Base-by-base conservation (phyloP, 2,797 vertebrate genomes). In the Hozukius guyotensis region DNA sequence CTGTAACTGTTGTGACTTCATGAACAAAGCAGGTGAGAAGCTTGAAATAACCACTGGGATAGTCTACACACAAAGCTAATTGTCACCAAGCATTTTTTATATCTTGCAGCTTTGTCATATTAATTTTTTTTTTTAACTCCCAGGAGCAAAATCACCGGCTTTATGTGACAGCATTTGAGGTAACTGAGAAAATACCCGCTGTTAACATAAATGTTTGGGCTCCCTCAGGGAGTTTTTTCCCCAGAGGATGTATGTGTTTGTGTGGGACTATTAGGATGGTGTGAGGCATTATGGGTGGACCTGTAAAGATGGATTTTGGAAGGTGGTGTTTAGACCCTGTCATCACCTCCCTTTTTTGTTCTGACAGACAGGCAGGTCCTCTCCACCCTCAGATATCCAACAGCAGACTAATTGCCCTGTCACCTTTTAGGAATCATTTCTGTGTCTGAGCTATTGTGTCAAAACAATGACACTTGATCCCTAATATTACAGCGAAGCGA, bases 391-490 rank as follows among this genome's bases (percentile, higher is more conserved):
- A 82, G 64, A 91, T 79, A 91, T 87, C 83, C 81, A 93, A 86
- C 89, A 87, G 85, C 81, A 83, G 88, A 91, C 91, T 94, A 94
- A 94, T 94, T 95, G 92, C 91, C 83, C 89, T 89, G 93, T 94
- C 93, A 94, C 91, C 92, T 95, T 93, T 92, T 92, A 87, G 78
- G 82, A 94, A 92, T 93, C 86, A 88, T 91, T 92, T 92, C 86
- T 89, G 52, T 87, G 87, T 91, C 90, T 91, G 89, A 92, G 89
- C 81, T 75, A 57, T 92, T 80, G 87, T 95, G 95, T 95, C 95
- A 95, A 93, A 95, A 94, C 94, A 94, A 89, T 89, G 93, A 90
- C 92, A 94, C 90, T 80, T 86, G 93, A 95, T 94, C 91, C 84
- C 85, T 89, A 85, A 93, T 91, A 84, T 90, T 88, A 90, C 52